Base-by-base conservation (phyloP, 2,113 vertebrate species). In the Lutjanus erythropterus region DNA sequence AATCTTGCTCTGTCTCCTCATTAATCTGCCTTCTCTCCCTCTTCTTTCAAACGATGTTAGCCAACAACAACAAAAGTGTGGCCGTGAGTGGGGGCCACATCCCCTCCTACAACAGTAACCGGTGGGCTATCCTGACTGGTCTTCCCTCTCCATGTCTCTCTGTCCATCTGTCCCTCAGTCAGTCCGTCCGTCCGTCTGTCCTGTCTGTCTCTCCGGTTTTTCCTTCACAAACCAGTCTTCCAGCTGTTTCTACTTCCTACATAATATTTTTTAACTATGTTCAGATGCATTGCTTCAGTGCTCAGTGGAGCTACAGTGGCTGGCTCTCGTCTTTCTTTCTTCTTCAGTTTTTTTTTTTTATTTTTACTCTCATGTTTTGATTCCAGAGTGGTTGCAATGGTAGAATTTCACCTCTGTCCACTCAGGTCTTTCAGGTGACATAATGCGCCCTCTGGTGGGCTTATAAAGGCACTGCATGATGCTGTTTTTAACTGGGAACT, bases 41-140 rank as follows among this genome's bases (percentile, higher is more conserved):
- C 91, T 91, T 88, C 81, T 86, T 83, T 56, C 78, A 68, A 92
- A 88, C 86, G 67, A 76, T 87, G 90, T 91, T 92, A 92, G 94
- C 93, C 91, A 92, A 89, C 89, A 89, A 89, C 92, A 91, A 65
- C 94, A 94, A 93, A 93, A 92, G 83, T 89, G 90, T 93, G 82
- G 90, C 90, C 73, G 90, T 92, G 92, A 93, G 93, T 65, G 94
- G 91, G 80, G 93, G 85, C 88, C 93, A 78, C 86, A 90, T 93
- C 77, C 86, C 92, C 89, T 93, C 95, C 94, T 94, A 91, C 95
- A 91, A 91, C 91, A 93, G 89, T 88, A 95, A 95, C 92, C 90
- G 95, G 95, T 95, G 95, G 94, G 94, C 93, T 94, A 92, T 91
- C 90, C 92, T 90, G 84, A 91, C 89, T 89, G 91, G 85, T 93